A percentile compares a stretch with the other conserved stretches of the same genome.
Conservation (phyloP, 2,888 invertebrate genomes). For the Erebia aethiops region DNA sequence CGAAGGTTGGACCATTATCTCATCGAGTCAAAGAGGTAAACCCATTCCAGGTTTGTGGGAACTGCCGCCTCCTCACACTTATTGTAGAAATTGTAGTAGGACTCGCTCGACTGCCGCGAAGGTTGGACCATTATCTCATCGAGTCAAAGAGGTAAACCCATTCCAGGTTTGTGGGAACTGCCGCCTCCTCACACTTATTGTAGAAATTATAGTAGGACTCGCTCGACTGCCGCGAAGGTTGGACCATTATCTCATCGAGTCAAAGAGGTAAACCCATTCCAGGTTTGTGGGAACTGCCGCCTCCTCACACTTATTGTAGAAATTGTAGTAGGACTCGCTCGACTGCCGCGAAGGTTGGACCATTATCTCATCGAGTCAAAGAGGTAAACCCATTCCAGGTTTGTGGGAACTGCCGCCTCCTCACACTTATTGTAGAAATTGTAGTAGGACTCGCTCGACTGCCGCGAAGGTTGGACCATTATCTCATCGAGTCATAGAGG, state of each 20-base stretch:
- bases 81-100: background rate
- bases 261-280: conserved; percentile 45
- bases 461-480: too few relatives aligned
- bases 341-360: background rate
- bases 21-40: background rate
- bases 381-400: conserved; percentile 55
- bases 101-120: background rate
- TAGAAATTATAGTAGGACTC: background rate
- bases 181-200: background rate
- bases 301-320: background rate
- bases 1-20: background rate
- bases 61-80: conserved; percentile 5
- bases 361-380: background rate
- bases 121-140: background rate
- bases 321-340: background rate
- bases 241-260: background rate
- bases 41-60: conserved; percentile 64
- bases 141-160: background rate
- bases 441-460: background rate
- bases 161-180: conserved; percentile 64
- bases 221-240: background rate
- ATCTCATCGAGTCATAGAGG: too few relatives aligned
- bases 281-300: conserved; percentile 56
- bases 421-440: background rate
- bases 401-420: conserved; percentile 47